A percentile compares a stretch with the other conserved stretches of the same genome.
phyloP scores from a whole-genome alignment of 2,888 invertebrate genomes.

The Druceiella hillmani region DNA sequence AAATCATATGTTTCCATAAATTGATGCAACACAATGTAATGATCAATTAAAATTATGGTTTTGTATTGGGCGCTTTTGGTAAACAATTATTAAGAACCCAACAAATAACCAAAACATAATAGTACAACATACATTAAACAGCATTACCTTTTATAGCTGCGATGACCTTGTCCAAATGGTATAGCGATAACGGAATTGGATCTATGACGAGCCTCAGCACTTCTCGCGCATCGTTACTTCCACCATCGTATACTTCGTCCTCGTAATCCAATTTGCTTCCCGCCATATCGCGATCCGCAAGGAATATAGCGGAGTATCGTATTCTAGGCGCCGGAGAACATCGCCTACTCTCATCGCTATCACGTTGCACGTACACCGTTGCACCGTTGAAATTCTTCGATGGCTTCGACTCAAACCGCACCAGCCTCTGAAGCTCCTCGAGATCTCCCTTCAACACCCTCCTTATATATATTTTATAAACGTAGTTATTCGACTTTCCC shows the following conservation, averaged over 20 bases:
- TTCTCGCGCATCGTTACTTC: conserved; percentile 31
- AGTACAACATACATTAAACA: too few species aligned
- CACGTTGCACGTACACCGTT: conserved; percentile 37
- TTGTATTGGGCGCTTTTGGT: too few species aligned
- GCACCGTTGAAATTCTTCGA: conserved; percentile 40
- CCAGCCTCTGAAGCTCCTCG: conserved; percentile 36
- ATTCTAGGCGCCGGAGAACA: conserved; percentile 45
- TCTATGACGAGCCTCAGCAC: conserved; percentile 39
- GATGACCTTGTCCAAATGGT: conserved; percentile 49
- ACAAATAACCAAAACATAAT: too few species aligned
- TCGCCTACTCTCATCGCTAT: conserved; percentile 33
- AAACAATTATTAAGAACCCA: too few species aligned
- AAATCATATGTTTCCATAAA: too few species aligned
- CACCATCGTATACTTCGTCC: conserved; percentile 31
- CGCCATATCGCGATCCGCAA: conserved; percentile 30
- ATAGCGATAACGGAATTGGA: conserved; percentile 49
- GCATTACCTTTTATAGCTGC: conserved; percentile 50
- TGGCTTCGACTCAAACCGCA: conserved; percentile 35
- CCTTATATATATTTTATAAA: conserved; percentile 44
- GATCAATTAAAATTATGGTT: too few species aligned
- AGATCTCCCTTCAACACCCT: conserved; percentile 45
- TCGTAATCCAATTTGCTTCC: conserved; percentile 6
- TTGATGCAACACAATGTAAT: too few species aligned
- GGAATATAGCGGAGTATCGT: conserved; percentile 44
- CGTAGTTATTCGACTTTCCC: conserved; percentile 36